Evolutionary conservation across 2,113 vertebrate genomes (phyloP).

Genomic region (Seriola aureovittata): DNA sequence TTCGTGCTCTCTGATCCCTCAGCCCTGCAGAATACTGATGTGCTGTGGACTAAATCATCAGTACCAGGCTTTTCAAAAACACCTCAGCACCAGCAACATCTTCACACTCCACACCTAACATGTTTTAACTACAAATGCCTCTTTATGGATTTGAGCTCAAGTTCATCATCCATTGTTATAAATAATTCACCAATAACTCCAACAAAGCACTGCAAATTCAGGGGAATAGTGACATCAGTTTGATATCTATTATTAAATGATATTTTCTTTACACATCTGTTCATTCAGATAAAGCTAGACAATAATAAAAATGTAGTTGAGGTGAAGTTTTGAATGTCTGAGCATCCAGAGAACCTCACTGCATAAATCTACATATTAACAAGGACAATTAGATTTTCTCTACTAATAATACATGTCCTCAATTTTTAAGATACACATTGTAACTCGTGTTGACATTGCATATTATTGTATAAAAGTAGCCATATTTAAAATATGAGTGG

Average conservation of each 20-base stretch:
- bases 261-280: not conserved
- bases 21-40: conserved; percentile 3
- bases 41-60: not conserved
- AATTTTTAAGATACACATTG: not conserved
- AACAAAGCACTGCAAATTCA: not conserved
- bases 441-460: not conserved
- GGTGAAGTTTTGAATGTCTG: not conserved
- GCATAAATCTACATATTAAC: not conserved
- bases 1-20: conserved; percentile 7
- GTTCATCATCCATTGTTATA: not conserved
- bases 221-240: not conserved
- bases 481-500: not conserved
- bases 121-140: not conserved
- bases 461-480: not conserved
- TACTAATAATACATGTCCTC: not conserved
- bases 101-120: not conserved
- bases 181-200: not conserved
- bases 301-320: not conserved
- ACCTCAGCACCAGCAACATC: not conserved
- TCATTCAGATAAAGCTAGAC: too few species aligned
- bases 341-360: not conserved
- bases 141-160: not conserved
- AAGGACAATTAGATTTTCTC: not conserved
- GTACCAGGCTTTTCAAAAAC: not conserved
- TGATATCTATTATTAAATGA: not conserved